Conservation (phyloP, 2,888 invertebrate genomes). For the Glaucopsyche alexis region DNA sequence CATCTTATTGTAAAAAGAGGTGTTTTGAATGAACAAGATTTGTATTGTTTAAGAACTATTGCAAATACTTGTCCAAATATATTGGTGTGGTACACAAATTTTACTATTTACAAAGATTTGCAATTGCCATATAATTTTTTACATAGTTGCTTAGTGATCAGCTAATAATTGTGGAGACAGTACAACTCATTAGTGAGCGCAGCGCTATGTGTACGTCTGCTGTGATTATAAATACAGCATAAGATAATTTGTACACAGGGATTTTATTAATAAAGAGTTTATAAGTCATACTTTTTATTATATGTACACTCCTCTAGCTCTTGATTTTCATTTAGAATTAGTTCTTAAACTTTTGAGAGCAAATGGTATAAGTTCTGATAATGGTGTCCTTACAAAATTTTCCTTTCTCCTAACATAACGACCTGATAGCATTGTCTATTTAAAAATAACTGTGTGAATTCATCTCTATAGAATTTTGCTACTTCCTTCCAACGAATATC, state of each 20-base stretch:
- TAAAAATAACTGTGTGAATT: conserved; percentile 56
- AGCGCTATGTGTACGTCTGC: no score
- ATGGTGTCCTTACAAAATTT: conserved; percentile 47
- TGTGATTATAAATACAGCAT: no score
- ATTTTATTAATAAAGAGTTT: no score
- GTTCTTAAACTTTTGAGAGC: conserved; percentile 53
- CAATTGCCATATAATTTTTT: conserved; percentile 53
- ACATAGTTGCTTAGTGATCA: conserved; percentile 40
- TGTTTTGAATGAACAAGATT: conserved; percentile 24
- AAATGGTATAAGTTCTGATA: conserved; percentile 49
- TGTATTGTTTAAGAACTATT: conserved; percentile 28
- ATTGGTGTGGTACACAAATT: conserved; percentile 53
- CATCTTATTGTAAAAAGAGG: conserved; percentile 15
- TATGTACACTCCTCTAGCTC: conserved; percentile 47
- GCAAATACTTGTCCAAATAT: conserved; percentile 18
- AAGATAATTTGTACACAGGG: no score
- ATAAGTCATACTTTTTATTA: conserved; percentile 31
- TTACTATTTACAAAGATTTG: conserved; percentile 48
- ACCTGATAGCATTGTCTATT: conserved; percentile 44
- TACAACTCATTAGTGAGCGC: no score
- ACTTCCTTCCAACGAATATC: conserved; percentile 67
- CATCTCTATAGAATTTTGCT: conserved; percentile 55
- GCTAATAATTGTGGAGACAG: neutral
- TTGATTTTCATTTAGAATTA: conserved; percentile 48
- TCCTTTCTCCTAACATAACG: conserved; percentile 40